Base-by-base conservation (phyloP, 2,888 invertebrate species). In the Latheticus oryzae region DNA sequence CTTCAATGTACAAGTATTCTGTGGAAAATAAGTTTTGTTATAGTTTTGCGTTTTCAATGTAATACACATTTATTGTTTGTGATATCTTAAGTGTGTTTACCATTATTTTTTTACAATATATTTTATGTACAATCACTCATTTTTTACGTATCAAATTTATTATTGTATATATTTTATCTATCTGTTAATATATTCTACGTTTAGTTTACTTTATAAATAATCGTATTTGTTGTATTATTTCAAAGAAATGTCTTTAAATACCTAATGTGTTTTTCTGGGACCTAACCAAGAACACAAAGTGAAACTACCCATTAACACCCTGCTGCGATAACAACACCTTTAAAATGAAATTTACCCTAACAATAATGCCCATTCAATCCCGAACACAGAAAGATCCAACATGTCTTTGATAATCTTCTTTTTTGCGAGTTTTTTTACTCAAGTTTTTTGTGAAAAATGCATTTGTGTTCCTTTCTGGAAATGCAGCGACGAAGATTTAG, bases 381-480 rank as follows among this genome's bases (percentile, higher is more conserved):
- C 23, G 5, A 5, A 21, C 23, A 5, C 5, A 21, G 5, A 42
- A 24, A 42, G 15, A 8, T 2, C 21, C 21, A 37, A 17, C 37
- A 37, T 37, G 17, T 17, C 19, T 8, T 9, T 8, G 1, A 4
- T 15, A 28, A 5, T 16, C 16, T 42, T 13, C 4, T 13, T 24
- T 12, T 2, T 9, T 45, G 5, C n/a, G n/a, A n/a, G n/a, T 45
- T n/a, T 45, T 32, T 21, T 13, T n/a, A 5, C 13, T 43, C 3
- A 16, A 3, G 9, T 11, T 11, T 8, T 45, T 3, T 23, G 32
- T 50, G 52, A 60, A 40, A 60, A 67, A 60, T 76, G 76, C 65
- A 57, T 74, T 48, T 76, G 75, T 61, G 73, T 76, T 7, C 76
- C 76, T 1, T 76, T 71, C 60, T 76, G 74, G 74, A 74, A 75